These are phyloP conservation scores for Heliothis peltigera DNA, from an alignment of 2,888 invertebrate genomes.

Conservation along the genomic window DNA sequence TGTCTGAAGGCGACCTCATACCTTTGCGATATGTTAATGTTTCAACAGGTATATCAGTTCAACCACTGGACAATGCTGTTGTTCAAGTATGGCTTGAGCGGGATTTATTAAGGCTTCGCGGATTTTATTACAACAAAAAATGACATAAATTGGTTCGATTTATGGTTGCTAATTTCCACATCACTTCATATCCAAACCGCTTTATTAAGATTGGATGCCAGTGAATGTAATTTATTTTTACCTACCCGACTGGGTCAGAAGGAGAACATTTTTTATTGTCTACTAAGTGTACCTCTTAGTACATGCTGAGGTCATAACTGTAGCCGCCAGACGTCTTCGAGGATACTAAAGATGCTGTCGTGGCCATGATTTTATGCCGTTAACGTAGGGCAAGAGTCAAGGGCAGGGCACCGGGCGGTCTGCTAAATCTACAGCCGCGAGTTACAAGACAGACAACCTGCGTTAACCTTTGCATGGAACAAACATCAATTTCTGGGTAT, in stretches of 20 bases:
- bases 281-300: constrained; percentile 16
- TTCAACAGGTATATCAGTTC: constrained; percentile 48
- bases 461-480: constrained; percentile 44
- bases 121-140: constrained; percentile 65
- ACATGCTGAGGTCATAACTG: constrained; percentile 25
- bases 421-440: constrained; percentile 46
- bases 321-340: constrained; percentile 26
- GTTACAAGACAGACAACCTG: constrained; percentile 37
- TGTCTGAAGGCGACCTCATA: constrained; percentile 35
- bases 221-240: constrained; percentile 13
- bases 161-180: constrained; percentile 58
- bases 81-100: constrained; percentile 59
- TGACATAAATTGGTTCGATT: constrained; percentile 54
- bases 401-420: constrained; percentile 63
- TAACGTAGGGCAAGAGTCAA: constrained; percentile 73
- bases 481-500: constrained; percentile 25
- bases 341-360: constrained; percentile 55
- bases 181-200: constrained; percentile 45
- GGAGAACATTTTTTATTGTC: constrained; percentile 22
- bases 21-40: constrained; percentile 47
- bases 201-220: constrained; percentile 34
- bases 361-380: constrained; percentile 64
- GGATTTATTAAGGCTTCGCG: constrained; percentile 71
- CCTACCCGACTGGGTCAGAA: constrained; percentile 5
- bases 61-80: constrained; percentile 50